A percentile compares a stretch with the other conserved stretches of the same genome.
These are phyloP conservation scores for Mastigias papua DNA, from an alignment of 30 jellyfish, hydroid and myxozoan species.

Conservation along the genomic window DNA sequence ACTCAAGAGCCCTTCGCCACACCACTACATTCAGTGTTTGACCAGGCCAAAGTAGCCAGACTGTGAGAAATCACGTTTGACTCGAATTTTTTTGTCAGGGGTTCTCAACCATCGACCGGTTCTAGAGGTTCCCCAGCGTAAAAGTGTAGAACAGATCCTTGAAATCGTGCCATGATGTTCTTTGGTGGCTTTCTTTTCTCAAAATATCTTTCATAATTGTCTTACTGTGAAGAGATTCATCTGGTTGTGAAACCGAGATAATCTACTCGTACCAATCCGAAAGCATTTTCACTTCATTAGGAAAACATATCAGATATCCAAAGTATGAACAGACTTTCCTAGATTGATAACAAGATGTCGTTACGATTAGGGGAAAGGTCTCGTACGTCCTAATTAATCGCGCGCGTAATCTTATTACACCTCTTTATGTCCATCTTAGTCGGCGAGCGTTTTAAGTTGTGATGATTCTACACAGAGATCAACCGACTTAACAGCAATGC, in stretches of 20 bases:
- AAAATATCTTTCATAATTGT: neutral
- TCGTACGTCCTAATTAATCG: conserved; percentile 48
- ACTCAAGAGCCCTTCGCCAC: no score
- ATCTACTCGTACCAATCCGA: conserved; percentile 54
- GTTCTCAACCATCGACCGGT: no score
- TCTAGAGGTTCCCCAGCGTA: no score
- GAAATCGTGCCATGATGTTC: neutral
- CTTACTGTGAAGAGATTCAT: conserved; percentile 13
- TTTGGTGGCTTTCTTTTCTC: neutral
- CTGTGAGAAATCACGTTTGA: no score
- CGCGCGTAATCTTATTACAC: conserved; percentile 44
- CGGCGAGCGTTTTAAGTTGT: conserved; percentile 66
- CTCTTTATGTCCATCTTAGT: conserved; percentile 38
- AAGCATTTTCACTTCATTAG: conserved; percentile 39
- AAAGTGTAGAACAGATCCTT: neutral
- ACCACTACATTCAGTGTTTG: no score
- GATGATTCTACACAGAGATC: neutral
- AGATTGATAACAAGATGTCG: conserved; percentile 67
- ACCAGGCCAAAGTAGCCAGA: no score
- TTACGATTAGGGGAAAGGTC: conserved; percentile 48
- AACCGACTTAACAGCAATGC: conserved; percentile 8
- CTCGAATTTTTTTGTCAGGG: no score
- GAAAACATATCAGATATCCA: conserved; percentile 47
- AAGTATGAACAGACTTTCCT: conserved; percentile 14
- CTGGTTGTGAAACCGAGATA: conserved; percentile 51